phyloP scores from a whole-genome alignment of 2,113 vertebrate species.

The Pachypanchax playfairii region DNA sequence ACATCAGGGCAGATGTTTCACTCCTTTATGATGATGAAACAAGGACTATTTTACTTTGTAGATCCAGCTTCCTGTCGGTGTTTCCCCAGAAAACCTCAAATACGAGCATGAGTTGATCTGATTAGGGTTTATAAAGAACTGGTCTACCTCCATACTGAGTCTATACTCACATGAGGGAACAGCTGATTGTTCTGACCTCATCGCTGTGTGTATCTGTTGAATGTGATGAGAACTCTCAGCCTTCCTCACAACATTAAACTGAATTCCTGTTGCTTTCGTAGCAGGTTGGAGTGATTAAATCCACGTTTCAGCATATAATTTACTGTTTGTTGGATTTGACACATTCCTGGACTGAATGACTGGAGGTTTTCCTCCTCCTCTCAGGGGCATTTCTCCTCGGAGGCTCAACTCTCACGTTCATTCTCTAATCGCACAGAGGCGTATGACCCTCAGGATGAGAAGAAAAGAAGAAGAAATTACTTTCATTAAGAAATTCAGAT shows the following conservation, averaged over 20 bases:
- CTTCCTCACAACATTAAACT: background rate
- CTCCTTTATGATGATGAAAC: no score
- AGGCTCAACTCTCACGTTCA: slow-evolving; percentile 71
- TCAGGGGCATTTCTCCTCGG: slow-evolving; percentile 66
- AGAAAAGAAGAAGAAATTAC: slow-evolving; percentile 84
- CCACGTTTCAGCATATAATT: slow-evolving; percentile 21
- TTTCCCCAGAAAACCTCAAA: no score
- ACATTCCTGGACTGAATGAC: slow-evolving; percentile 77
- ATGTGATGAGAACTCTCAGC: no score
- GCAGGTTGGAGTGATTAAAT: background rate
- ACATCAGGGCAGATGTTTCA: no score
- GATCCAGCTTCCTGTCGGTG: no score
- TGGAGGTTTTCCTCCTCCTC: slow-evolving; percentile 57
- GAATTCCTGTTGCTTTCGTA: background rate
- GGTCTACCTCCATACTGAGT: no score
- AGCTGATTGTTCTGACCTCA: no score
- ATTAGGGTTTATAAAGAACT: no score
- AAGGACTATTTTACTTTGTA: no score
- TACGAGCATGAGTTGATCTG: no score
- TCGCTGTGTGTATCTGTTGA: no score
- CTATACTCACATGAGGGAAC: no score
- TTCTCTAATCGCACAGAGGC: slow-evolving; percentile 80
- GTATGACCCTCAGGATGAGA: slow-evolving; percentile 82
- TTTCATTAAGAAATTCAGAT: slow-evolving; percentile 87
- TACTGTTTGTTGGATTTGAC: slow-evolving; percentile 29